Conservation (phyloP, 2,113 vertebrate species). For the Chiloscyllium plagiosum region DNA sequence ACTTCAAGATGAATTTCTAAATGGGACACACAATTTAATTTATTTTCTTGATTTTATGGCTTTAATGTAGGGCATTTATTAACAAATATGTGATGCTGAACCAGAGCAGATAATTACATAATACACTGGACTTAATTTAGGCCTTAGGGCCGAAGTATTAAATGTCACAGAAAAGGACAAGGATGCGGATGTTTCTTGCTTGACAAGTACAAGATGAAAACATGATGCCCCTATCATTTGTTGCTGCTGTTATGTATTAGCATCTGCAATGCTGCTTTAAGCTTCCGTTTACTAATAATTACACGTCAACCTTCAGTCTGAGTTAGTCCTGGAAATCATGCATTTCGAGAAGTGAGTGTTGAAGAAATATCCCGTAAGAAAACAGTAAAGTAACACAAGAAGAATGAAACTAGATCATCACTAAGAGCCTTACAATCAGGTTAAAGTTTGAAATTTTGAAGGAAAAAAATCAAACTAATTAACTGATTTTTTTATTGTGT, state of each 20-base stretch:
- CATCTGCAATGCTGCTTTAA: not conserved
- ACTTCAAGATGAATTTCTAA: slow-evolving; percentile 47
- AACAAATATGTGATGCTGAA: slow-evolving; percentile 49
- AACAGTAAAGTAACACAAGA: not conserved
- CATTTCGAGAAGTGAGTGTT: not conserved
- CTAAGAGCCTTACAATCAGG: not conserved
- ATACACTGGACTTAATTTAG: slow-evolving; percentile 23
- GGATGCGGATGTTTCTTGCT: not conserved
- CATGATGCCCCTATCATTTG: not conserved
- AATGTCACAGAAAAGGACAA: not conserved
- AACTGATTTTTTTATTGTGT: not conserved
- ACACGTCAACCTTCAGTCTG: not conserved
- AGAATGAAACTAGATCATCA: not conserved
- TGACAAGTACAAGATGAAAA: not conserved
- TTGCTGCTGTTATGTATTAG: not conserved
- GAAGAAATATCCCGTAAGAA: too few species aligned
- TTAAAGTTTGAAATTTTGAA: not conserved
- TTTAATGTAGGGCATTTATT: slow-evolving; percentile 70
- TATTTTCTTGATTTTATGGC: slow-evolving; percentile 54
- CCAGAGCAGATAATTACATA: slow-evolving; percentile 35
- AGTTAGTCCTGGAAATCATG: not conserved
- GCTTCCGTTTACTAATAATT: slow-evolving; percentile 16
- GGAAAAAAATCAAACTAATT: not conserved
- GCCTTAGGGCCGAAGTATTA: slow-evolving; percentile 1
- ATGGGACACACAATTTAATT: slow-evolving; percentile 57